Evolutionary conservation across 2,113 vertebrate species (phyloP), one percentile per base, ranked within the genome.

Genomic region (Oryzias woworae): DNA sequence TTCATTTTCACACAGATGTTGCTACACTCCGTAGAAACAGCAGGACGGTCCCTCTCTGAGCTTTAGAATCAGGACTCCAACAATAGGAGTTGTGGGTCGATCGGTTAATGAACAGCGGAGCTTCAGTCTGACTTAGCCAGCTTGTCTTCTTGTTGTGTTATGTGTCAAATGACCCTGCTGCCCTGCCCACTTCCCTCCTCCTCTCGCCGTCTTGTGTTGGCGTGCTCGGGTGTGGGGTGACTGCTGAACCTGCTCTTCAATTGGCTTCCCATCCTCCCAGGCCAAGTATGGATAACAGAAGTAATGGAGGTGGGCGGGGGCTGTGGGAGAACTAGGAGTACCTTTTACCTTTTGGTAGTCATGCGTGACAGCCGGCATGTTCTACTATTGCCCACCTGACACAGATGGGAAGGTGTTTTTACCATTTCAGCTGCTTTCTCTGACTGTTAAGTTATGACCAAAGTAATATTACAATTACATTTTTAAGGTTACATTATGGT

Each of bases 291-390:
- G 90, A 86, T 75, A 85, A 73, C 79, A 14, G 60, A 53, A 78
- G 92, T 82, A 87, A 60, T 75, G 58, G 73, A 53, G 42, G 26
- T 18, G 3, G 44, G 53, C 41, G 18, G 83, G 71, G 83, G 75
- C 71, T 81, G 69, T 53, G 55, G 49, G 41, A 89, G 93, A 85
- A 93, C 92, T 92, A 55, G 49, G 41, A 88, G 93, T 86, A 93
- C 92, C 92, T 94, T 94, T 95, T 84, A 80, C 94, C 93, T 85
- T 87, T 78, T 70, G 54, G 69, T 66, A 67, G 71, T 53, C 90
- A 90, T 60, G 66, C 91, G 91, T 90, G 93, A 91, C 78, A 62
- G 3, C 18, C 66, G 73, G 28, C 70, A 77, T 80, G 42, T 55
- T 28, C 31, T 43, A 17, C 43, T 60, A 83, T 72, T 71, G 12